These are phyloP conservation scores for Steinernema feltiae DNA, from an alignment of 1,140 invertebrate species.

Conservation along the genomic window DNA sequence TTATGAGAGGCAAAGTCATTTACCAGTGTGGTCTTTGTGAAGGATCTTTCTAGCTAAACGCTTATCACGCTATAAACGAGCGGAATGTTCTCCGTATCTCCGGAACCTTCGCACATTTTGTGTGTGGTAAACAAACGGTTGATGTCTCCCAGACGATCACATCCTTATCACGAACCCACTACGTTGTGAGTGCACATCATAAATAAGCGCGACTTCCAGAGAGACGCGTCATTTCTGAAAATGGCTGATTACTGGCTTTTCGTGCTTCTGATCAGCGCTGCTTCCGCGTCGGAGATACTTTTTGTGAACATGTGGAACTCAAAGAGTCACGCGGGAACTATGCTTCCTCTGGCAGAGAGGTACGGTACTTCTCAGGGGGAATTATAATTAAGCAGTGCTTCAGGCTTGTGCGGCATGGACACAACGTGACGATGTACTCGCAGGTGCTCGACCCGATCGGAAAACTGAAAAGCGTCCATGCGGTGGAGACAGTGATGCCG, in stretches of 20 bases:
- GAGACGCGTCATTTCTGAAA: neutral
- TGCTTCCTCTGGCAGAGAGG: neutral
- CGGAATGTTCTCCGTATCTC: too few species aligned
- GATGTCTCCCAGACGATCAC: too few species aligned
- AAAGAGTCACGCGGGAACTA: conserved; percentile 7
- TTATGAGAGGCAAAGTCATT: too few species aligned
- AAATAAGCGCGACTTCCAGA: too few species aligned
- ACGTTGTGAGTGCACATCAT: too few species aligned
- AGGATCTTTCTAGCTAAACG: too few species aligned
- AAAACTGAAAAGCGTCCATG: neutral
- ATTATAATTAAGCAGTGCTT: neutral
- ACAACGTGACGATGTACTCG: neutral
- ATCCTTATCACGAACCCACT: too few species aligned
- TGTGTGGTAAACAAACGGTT: too few species aligned
- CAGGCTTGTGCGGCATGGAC: neutral
- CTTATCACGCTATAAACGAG: too few species aligned
- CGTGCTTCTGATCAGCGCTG: neutral
- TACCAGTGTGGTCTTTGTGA: too few species aligned
- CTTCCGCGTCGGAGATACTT: neutral
- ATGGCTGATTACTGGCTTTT: neutral
- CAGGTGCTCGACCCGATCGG: neutral
- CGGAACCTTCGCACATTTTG: too few species aligned
- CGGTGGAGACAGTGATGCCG: neutral
- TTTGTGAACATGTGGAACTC: conserved; percentile 12
- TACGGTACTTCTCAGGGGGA: neutral